Evolutionary conservation across 1,140 invertebrate genomes (phyloP).

Genomic region (Anastrepha obliqua): DNA sequence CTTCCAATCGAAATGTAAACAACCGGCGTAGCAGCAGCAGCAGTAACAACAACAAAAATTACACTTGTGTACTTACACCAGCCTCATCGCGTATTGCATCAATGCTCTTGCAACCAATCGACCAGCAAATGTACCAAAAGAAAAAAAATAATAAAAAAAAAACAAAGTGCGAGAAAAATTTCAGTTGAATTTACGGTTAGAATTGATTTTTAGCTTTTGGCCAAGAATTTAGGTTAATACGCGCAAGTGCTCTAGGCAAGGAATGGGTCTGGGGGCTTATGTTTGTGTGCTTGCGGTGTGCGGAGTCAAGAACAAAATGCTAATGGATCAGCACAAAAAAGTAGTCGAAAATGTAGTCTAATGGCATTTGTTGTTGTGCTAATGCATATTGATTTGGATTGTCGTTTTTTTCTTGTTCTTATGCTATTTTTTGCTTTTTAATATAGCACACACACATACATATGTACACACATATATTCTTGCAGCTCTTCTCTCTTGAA

Average conservation of each 20-base stretch:
- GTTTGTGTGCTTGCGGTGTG: not conserved
- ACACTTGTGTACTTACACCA: not conserved
- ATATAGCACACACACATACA: not conserved
- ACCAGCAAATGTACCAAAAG: not conserved
- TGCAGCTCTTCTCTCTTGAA: too few relatives aligned
- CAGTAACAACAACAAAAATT: not conserved
- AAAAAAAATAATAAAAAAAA: not conserved
- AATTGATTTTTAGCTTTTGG: conserved; percentile 26
- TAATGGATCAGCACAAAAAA: not conserved
- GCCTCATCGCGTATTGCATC: not conserved
- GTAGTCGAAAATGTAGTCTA: conserved; percentile 38
- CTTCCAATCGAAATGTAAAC: conserved; percentile 24
- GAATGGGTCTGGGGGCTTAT: not conserved
- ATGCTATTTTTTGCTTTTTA: not conserved
- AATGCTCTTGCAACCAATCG: conserved; percentile 25
- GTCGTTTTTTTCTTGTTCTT: not conserved
- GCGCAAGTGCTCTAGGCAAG: not conserved
- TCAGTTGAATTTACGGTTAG: conserved; percentile 14
- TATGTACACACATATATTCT: too few relatives aligned
- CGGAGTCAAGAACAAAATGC: not conserved
- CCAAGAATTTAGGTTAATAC: conserved; percentile 51
- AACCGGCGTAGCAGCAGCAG: conserved; percentile 3
- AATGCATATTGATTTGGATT: not conserved
- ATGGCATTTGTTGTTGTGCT: conserved; percentile 24
- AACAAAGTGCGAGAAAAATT: not conserved